These are phyloP conservation scores for Athetis lepigone DNA, from an alignment of 2,888 invertebrate species.

Conservation along the genomic window DNA sequence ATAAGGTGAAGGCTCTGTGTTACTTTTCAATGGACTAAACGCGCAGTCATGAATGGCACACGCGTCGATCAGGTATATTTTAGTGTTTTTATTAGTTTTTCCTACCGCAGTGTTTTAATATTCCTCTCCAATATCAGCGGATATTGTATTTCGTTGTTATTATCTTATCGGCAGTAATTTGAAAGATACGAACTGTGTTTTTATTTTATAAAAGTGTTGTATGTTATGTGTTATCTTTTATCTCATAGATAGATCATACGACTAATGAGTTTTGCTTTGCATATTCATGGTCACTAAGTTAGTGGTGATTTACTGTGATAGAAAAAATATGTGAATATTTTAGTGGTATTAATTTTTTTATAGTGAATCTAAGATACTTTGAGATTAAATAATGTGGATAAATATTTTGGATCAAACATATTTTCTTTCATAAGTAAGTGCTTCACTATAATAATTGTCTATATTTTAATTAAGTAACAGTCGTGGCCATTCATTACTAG, in stretches of 20 bases:
- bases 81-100: neutral
- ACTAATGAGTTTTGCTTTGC: neutral
- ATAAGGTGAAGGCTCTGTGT: slow-evolving; percentile 36
- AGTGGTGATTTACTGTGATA: no score
- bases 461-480: no score
- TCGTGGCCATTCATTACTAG: no score
- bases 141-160: slow-evolving; percentile 14
- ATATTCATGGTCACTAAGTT: neutral
- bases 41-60: slow-evolving; percentile 26
- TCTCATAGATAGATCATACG: slow-evolving; percentile 3
- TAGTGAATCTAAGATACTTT: no score
- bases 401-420: no score
- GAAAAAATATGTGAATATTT: no score
- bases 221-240: slow-evolving; percentile 29
- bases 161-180: slow-evolving; percentile 31
- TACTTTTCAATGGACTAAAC: slow-evolving; percentile 38
- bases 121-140: neutral
- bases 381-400: no score
- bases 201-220: neutral
- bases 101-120: neutral
- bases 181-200: slow-evolving; percentile 13
- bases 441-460: no score
- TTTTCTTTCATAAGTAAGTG: no score
- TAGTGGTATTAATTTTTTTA: no score
- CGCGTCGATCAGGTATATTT: slow-evolving; percentile 32